A percentile compares a stretch with the other conserved stretches of the same genome.
Conservation (phyloP, 2,888 invertebrate genomes). For the Hypercompe scribonia region DNA sequence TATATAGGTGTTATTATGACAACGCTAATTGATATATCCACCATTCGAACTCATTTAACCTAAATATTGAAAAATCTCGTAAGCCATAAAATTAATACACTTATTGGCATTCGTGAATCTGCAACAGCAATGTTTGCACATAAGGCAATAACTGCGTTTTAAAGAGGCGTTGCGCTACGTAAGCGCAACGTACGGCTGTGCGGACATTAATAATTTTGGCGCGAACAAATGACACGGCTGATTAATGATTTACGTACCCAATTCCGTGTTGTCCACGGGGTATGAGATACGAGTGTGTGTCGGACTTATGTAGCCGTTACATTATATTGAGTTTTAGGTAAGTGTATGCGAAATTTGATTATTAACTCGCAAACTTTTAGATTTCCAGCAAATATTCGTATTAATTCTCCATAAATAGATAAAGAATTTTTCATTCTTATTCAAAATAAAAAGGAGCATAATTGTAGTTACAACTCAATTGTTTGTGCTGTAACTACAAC, state of each 20-base stretch:
- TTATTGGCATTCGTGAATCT: conserved; percentile 37
- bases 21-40: background rate
- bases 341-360: background rate
- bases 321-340: conserved; percentile 16
- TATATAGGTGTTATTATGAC: background rate
- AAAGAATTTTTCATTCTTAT: too few species aligned
- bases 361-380: background rate
- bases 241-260: conserved; percentile 84
- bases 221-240: conserved; percentile 84
- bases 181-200: conserved; percentile 64
- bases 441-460: too few species aligned
- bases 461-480: too few species aligned
- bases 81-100: conserved; percentile 17
- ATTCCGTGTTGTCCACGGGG: conserved; percentile 74
- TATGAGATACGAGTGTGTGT: conserved; percentile 46
- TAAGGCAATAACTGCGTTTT: conserved; percentile 71
- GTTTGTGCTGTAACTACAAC: too few species aligned
- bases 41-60: background rate
- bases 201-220: conserved; percentile 83
- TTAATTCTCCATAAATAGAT: too few species aligned
- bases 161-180: conserved; percentile 68
- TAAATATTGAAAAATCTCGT: conserved; percentile 8
- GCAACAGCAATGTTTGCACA: conserved; percentile 48
- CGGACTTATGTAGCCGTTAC: conserved; percentile 24
- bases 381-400: background rate